Evolutionary conservation across 1,140 invertebrate species (phyloP), one percentile per base, ranked within the genome.

Genomic region (Leptinotarsa texana): DNA sequence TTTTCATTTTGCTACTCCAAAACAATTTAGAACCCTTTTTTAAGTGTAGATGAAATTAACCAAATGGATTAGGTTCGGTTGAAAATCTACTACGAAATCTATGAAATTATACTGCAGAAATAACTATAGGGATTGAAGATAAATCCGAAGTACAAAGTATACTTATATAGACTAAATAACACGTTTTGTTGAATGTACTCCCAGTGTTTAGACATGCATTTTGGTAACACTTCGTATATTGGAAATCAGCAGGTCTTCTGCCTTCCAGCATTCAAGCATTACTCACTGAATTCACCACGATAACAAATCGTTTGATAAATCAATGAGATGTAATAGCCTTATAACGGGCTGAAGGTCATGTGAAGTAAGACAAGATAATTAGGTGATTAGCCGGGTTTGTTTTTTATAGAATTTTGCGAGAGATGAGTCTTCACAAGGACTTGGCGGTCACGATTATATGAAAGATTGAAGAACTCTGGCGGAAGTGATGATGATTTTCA

Each of bases 261-360:
- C 17, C 51, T 57, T 57, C 51, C 51, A 57, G n/a, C 51, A 57
- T 57, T 18, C n/a, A 15, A 17, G 17, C n/a, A 57, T 57, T n/a
- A 57, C 51, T 57, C 51, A 57, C 17, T 18, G 15, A 3, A 57
- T 18, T 57, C 17, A 3, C 51, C n/a, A 57, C 51, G 17, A 57
- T 57, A 57, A 57, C 51, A 18, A 57, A 57, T 57, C 51, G 15
- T 57, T 67, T 67, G 65, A 67, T 67, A 67, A 67, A 67, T 67
- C 27, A 49, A 22, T 69, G 18, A 48, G 42, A 57, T n/a, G 42
- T 49, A 69, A 49, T 72, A 72, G 70, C 57, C 47, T 27, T 72
- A 72, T 72, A 72, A 72, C 70, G 70, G 51, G 47, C 42, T 47
- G 70, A 72, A 72, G 70, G 70, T 72, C 70, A 42, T 72, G 70